Conservation (phyloP, 2,113 vertebrate genomes). For the Bucco capensis region DNA sequence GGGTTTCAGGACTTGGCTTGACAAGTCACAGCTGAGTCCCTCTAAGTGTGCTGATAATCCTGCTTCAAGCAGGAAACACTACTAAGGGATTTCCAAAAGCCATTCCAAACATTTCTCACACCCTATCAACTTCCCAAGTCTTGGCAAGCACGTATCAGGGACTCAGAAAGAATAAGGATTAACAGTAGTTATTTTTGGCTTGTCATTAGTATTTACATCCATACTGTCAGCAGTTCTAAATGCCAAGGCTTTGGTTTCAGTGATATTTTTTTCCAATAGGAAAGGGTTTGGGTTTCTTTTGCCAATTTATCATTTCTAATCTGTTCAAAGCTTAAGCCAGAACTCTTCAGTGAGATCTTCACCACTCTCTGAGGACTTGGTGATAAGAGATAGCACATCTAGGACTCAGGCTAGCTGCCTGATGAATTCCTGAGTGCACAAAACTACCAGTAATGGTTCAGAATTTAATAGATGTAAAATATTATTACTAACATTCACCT, state of each 20-base stretch:
- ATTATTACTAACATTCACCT: background rate
- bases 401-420: background rate
- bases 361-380: background rate
- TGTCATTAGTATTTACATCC: conserved; percentile 34
- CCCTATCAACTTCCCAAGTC: background rate
- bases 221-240: background rate
- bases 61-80: background rate
- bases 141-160: background rate
- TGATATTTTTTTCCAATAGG: background rate
- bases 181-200: conserved; percentile 18
- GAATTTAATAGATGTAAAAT: background rate
- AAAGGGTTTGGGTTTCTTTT: background rate
- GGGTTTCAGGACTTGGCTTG: background rate
- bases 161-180: conserved; percentile 42
- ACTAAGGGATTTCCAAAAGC: background rate
- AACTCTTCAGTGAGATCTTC: conserved; percentile 14
- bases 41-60: background rate
- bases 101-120: background rate
- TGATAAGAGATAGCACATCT: background rate
- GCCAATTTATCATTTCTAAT: conserved; percentile 35
- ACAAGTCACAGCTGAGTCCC: background rate
- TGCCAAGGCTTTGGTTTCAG: conserved; percentile 3
- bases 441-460: background rate
- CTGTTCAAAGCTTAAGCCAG: conserved; percentile 16
- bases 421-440: background rate